A percentile compares a stretch with the other conserved stretches of the same genome.
Conservation (phyloP, 2,797 vertebrate species). For the Myoxocephalus aenaeus region DNA sequence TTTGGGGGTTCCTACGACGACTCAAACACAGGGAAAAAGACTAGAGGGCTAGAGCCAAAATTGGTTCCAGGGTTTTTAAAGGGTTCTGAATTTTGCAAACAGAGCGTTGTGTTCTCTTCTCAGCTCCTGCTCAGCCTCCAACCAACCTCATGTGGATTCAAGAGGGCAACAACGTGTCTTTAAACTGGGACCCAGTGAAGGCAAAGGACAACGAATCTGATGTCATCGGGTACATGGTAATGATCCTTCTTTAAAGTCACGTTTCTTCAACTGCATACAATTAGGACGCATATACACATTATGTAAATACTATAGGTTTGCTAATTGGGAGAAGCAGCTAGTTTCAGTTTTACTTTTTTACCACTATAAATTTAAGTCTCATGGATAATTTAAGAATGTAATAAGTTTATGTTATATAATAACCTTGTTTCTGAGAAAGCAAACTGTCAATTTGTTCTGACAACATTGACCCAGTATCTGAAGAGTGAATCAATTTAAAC, state of each 20-base stretch:
- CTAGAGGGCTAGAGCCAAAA: too few relatives aligned
- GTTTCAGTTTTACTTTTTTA: background rate
- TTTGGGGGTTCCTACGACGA: too few relatives aligned
- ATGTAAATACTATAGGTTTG: background rate
- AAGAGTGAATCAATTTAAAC: slow-evolving; percentile 1
- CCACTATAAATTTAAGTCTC: background rate
- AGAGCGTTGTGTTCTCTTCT: slow-evolving; percentile 25
- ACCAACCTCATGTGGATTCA: slow-evolving; percentile 94
- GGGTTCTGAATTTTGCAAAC: slow-evolving; percentile 16
- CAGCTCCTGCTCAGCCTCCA: slow-evolving; percentile 93
- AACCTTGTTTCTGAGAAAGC: background rate
- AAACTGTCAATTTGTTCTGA: background rate
- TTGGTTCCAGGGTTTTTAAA: too few relatives aligned
- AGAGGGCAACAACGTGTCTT: slow-evolving; percentile 93
- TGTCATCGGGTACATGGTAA: slow-evolving; percentile 97
- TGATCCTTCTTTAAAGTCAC: slow-evolving; percentile 1
- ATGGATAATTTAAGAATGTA: background rate
- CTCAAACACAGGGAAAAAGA: too few relatives aligned
- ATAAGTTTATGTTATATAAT: background rate
- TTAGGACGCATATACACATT: background rate
- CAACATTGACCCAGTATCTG: background rate
- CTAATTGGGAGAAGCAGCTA: background rate
- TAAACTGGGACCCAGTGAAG: slow-evolving; percentile 94
- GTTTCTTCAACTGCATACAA: slow-evolving; percentile 1
- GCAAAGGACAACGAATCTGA: slow-evolving; percentile 95